phyloP scores from a whole-genome alignment of 2,888 invertebrate genomes.

The Matsumyia berberina region DNA sequence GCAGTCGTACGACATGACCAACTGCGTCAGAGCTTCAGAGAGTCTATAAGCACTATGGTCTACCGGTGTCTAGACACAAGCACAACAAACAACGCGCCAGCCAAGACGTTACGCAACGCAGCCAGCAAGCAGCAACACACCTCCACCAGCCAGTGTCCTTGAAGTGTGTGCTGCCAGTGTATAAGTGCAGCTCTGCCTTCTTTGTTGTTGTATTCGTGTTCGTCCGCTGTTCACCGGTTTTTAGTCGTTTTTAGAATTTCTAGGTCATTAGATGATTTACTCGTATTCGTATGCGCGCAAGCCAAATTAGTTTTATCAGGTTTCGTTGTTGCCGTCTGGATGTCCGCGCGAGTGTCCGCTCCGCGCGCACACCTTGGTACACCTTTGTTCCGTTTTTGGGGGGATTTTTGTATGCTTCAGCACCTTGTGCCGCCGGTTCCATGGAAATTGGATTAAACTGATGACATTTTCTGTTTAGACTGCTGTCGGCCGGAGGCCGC shows the following conservation, averaged over 20 bases:
- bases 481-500: not conserved
- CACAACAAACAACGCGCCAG: conserved; percentile 58
- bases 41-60: conserved; percentile 49
- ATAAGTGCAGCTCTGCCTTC: conserved; percentile 27
- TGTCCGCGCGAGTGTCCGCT: not conserved
- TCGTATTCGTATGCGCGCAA: conserved; percentile 1
- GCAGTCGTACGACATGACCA: conserved; percentile 58
- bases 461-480: conserved; percentile 34
- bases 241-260: conserved; percentile 65
- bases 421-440: not conserved
- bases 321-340: conserved; percentile 13
- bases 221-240: conserved; percentile 34
- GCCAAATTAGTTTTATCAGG: conserved; percentile 47
- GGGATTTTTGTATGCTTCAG: conserved; percentile 5
- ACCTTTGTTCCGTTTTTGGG: conserved; percentile 26
- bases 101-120: conserved; percentile 66
- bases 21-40: conserved; percentile 51
- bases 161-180: conserved; percentile 50
- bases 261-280: conserved; percentile 74
- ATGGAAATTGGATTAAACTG: conserved; percentile 27
- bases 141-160: conserved; percentile 66
- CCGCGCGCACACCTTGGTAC: conserved; percentile 1
- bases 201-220: conserved; percentile 14
- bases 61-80: conserved; percentile 67
- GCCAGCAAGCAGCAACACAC: conserved; percentile 41